Conservation (phyloP, 1,140 invertebrate species). For the Dufourea novaeangliae region DNA sequence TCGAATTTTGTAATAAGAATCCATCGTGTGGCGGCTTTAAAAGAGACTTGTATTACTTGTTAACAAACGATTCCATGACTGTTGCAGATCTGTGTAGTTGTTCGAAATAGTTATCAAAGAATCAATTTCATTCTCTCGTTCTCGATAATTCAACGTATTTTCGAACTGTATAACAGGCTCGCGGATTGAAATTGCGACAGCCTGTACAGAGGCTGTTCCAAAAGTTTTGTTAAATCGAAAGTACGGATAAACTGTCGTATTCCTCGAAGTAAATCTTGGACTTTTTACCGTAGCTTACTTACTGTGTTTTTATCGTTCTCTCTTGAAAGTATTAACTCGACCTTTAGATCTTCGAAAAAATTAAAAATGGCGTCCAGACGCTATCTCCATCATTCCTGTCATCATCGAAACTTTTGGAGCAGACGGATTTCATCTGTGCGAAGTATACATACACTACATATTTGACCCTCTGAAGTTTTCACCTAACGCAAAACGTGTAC, state of each 20-base stretch:
- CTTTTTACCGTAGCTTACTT: not conserved
- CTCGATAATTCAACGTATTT: no score
- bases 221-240: not conserved
- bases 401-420: not conserved
- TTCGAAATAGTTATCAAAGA: no score
- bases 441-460: no score
- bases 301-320: not conserved
- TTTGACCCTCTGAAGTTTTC: conserved; percentile 6
- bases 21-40: no score
- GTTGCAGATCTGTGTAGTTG: no score
- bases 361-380: not conserved
- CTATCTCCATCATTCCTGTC: not conserved
- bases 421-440: not conserved
- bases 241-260: no score
- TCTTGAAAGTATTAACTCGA: not conserved
- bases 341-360: not conserved
- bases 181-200: not conserved
- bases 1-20: no score
- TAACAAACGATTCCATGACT: no score
- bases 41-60: no score
- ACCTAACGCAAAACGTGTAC: not conserved
- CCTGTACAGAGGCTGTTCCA: not conserved
- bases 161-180: no score
- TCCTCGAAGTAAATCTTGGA: not conserved
- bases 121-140: no score